Conservation (phyloP, 2,797 vertebrate genomes). For the Holocentrus rufus region DNA sequence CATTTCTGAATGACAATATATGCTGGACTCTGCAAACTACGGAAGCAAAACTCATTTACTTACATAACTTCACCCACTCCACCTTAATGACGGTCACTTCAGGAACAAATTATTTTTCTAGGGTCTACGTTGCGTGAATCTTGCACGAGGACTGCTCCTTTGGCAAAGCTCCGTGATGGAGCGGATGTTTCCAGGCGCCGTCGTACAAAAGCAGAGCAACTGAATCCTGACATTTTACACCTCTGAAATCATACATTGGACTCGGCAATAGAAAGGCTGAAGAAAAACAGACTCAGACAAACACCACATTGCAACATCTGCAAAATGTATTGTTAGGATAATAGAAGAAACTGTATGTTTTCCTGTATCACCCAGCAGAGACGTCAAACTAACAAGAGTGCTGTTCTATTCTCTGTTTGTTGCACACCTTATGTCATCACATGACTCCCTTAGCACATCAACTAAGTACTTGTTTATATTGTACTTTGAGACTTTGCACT, state of each 20-base stretch:
- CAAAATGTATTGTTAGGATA: slow-evolving; percentile 73
- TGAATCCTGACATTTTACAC: slow-evolving; percentile 59
- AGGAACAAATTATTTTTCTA: slow-evolving; percentile 38
- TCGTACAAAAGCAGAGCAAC: slow-evolving; percentile 64
- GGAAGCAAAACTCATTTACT: slow-evolving; percentile 72
- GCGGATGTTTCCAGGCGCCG: slow-evolving; percentile 13
- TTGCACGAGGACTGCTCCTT: slow-evolving; percentile 40
- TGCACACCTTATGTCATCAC: slow-evolving; percentile 55
- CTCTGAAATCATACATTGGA: slow-evolving; percentile 70
- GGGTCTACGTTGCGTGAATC: slow-evolving; percentile 46
- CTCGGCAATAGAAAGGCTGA: slow-evolving; percentile 70
- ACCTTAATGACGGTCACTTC: slow-evolving; percentile 48
- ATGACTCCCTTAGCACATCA: slow-evolving; percentile 59
- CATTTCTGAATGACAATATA: slow-evolving; percentile 66
- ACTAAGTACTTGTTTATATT: slow-evolving; percentile 53
- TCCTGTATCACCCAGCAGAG: slow-evolving; percentile 86
- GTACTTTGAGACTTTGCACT: slow-evolving; percentile 49
- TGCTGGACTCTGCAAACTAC: slow-evolving; percentile 70
- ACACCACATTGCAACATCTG: slow-evolving; percentile 79
- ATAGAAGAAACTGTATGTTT: slow-evolving; percentile 75
- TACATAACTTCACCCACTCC: slow-evolving; percentile 59
- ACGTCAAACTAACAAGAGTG: slow-evolving; percentile 53
- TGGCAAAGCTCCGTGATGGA: slow-evolving; percentile 27
- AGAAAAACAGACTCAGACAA: slow-evolving; percentile 72
- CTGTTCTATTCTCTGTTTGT: slow-evolving; percentile 54